Evolutionary conservation across 1,140 invertebrate genomes (phyloP), one percentile per base, ranked within the genome.

Genomic region (Nebria ingens): DNA sequence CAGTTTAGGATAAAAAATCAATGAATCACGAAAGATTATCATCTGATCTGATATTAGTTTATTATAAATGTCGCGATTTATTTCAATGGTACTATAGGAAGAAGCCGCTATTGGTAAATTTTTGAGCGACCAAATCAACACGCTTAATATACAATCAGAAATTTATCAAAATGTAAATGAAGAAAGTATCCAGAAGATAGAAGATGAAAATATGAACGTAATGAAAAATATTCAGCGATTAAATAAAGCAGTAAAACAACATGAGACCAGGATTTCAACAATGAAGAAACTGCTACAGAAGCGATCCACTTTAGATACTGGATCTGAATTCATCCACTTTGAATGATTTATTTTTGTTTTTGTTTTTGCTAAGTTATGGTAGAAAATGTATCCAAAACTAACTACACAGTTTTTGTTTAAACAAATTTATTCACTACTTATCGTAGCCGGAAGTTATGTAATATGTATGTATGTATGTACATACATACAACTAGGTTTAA

Each of bases 391-490:
- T 12, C 49, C 2, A 25, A 13, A 19, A 29, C 2, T 23, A 11
- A 45, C 25, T 2, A 19, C 40, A 21, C 22, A 40, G 19, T 54
- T 53, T 21, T 21, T 34, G 6, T 9, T 34, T 51, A 13, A n/a
- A 29, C 12, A 52, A 34, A 20, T 54, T 6, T 2, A 52, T 11
- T 1, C 11, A 45, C 17, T 64, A 65, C 54, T 64, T 66, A 1
- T 45, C 34, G 50, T 17, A n/a, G n/a, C n/a, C 49, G 38, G 19
- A 51, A 12, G 65, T 68, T 64, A 38, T 61, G 78, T 77, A 75
- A 61, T 64, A 78, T 38, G 71, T 73, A 34, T 6, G 25, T n/a
- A 34, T 34, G n/a, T 34, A n/a, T n/a, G n/a, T n/a, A n/a, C n/a
- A n/a, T n/a, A n/a, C n/a, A n/a, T n/a, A n/a, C n/a, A n/a, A n/a